Conservation (phyloP, 2,797 vertebrate genomes). For the Bryconaethiops microstoma region DNA sequence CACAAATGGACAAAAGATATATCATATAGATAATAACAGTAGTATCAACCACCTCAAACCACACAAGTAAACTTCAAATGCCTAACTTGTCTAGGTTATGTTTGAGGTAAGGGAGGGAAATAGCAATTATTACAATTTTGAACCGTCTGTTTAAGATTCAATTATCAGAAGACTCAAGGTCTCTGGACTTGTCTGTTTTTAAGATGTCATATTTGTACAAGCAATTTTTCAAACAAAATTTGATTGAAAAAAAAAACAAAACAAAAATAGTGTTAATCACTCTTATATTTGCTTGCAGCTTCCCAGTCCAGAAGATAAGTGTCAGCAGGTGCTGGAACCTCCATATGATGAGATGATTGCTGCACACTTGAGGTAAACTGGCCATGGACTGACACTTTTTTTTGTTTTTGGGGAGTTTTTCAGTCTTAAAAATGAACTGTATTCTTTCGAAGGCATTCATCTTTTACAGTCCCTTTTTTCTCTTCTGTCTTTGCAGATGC, state of each 20-base stretch:
- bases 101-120: no score
- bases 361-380: conserved; percentile 89
- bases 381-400: not conserved
- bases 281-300: conserved; percentile 67
- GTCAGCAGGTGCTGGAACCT: conserved; percentile 92
- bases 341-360: conserved; percentile 98
- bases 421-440: not conserved
- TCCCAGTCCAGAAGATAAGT: conserved; percentile 89
- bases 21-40: no score
- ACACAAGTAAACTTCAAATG: no score
- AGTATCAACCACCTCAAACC: no score
- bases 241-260: not conserved
- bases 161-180: no score
- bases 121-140: no score
- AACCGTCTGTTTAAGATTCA: no score
- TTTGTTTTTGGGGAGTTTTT: not conserved
- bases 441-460: not conserved
- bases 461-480: not conserved
- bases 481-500: conserved; percentile 80
- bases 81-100: no score
- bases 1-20: no score
- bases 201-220: not conserved
- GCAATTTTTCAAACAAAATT: no score
- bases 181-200: not conserved
- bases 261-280: no score